Conservation (phyloP, 2,888 invertebrate species). For the Leptopilina drosophilae region DNA sequence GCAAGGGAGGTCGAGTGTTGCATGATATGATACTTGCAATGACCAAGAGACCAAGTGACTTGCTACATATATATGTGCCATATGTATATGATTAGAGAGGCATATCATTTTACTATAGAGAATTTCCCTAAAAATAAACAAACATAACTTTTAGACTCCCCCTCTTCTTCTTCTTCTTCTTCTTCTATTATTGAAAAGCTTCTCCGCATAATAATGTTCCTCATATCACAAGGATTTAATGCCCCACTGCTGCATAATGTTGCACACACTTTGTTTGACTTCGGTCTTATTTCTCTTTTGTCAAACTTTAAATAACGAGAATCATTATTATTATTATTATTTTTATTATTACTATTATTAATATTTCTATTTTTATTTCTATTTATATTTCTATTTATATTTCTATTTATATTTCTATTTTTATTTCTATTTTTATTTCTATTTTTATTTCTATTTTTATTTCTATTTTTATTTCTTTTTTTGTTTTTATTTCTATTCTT, state of each 20-base stretch:
- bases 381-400: no score
- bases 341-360: no score
- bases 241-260: not conserved
- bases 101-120: not conserved
- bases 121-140: constrained; percentile 29
- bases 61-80: not conserved
- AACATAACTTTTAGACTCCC: constrained; percentile 6
- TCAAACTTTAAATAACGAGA: no score
- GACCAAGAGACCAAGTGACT: constrained; percentile 57
- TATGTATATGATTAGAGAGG: not conserved
- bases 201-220: not conserved
- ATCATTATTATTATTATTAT: no score
- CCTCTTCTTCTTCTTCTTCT: not conserved
- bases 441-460: no score
- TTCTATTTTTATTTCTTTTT: no score
- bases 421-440: no score
- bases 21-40: constrained; percentile 68
- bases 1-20: constrained; percentile 67
- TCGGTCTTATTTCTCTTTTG: not conserved
- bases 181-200: constrained; percentile 12
- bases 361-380: no score
- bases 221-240: constrained; percentile 8
- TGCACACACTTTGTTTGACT: constrained; percentile 11
- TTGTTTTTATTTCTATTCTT: no score
- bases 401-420: no score